Conservation (phyloP, 2,797 vertebrate genomes). For the Craterocephalus amniculus region DNA sequence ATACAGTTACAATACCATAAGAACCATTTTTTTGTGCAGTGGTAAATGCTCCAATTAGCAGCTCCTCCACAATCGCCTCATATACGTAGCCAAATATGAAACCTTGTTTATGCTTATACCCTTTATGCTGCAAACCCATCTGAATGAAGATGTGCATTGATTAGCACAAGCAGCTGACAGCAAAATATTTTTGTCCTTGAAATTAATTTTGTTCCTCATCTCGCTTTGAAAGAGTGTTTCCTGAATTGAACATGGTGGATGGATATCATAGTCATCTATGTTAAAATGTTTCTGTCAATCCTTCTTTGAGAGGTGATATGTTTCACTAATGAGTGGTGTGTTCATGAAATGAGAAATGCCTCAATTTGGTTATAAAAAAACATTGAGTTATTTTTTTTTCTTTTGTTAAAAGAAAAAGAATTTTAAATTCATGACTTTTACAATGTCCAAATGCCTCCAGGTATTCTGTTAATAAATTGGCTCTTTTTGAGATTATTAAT, state of each 20-base stretch:
- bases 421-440: conserved; percentile 44
- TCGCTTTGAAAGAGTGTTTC: conserved; percentile 20
- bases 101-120: too few species aligned
- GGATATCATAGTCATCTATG: conserved; percentile 38
- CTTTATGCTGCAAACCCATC: too few species aligned
- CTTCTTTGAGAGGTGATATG: conserved; percentile 29
- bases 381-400: conserved; percentile 21
- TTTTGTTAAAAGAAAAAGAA: conserved; percentile 9
- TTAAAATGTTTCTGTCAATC: conserved; percentile 52
- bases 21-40: too few species aligned
- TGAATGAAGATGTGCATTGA: too few species aligned
- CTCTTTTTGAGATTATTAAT: conserved; percentile 40
- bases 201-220: not conserved
- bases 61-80: too few species aligned
- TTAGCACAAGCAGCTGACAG: too few species aligned
- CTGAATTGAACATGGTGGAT: conserved; percentile 27
- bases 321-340: too few species aligned
- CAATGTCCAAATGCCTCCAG: conserved; percentile 34
- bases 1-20: too few species aligned
- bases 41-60: too few species aligned
- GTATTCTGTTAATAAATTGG: conserved; percentile 46
- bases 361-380: conserved; percentile 33
- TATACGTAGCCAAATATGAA: too few species aligned
- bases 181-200: too few species aligned
- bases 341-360: conserved; percentile 20